Evolutionary conservation across 2,888 invertebrate species (phyloP), one percentile per base, ranked within the genome.

Genomic region (Acrobasis repandana): DNA sequence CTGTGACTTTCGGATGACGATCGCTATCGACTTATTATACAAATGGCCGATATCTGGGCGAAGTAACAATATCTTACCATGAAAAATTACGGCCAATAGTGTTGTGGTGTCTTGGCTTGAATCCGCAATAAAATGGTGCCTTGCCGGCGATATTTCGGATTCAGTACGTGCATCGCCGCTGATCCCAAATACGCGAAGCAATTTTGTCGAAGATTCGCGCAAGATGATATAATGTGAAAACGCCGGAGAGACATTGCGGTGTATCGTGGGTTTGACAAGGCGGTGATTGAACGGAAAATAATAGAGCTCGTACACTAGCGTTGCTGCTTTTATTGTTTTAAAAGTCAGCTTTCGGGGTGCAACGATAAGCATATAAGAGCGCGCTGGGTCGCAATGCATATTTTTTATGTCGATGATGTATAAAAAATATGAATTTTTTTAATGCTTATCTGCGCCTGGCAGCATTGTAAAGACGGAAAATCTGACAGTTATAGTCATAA

Each of bases 1-100:
- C 63, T 66, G 72, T 71, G 72, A 75, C 74, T 77, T 75, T 75
- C 73, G 70, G 84, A 82, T 77, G 83, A 76, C 83, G 82, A 85
- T 82, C 75, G 74, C 83, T 81, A 88, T 89, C 83, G 88, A 78
- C 84, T 85, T 88, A 90, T 89, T 88, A 89, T 88, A 88, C 88
- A 86, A 89, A 88, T 80, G 74, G 84, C 76, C 76, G 78, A 82
- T 85, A 87, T 86, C 83, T 83, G 83, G 80, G 76, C 77, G 77
- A 75, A 78, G 77, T 82, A 79, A 83, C 82, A 84, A 82, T 86
- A 86, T 83, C 82, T 85, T 83, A 82, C 82, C 79, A 82, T 81
- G 79, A 82, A 82, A 80, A 84, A 86, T 85, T 84, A 84, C 80
- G 79, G 74, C 77, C 75, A 73, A 77, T 80, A 78, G 76, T 76